Percentiles rank a stretch among this genome's conserved stretches.
Evolutionary conservation across 2,888 invertebrate genomes (phyloP).

Genomic region (Apodemia duryi): DNA sequence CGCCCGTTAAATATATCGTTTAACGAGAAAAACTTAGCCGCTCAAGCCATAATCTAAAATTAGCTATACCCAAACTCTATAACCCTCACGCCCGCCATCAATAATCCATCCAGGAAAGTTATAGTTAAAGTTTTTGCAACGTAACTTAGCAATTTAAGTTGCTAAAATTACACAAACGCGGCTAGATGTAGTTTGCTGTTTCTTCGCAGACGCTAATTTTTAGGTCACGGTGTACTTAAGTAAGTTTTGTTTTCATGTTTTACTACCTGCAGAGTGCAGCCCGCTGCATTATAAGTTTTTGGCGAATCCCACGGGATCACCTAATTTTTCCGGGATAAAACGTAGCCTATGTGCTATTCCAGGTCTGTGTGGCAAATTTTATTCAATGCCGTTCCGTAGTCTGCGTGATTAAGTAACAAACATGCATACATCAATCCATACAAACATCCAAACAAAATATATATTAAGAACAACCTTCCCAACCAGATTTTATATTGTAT

Average conservation of each 20-base stretch:
- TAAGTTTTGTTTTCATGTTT: not conserved
- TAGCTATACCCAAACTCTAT: not conserved
- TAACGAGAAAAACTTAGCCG: conserved; percentile 4
- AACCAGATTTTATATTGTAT: too few species aligned
- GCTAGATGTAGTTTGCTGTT: not conserved
- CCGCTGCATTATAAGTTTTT: too few species aligned
- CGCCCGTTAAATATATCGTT: not conserved
- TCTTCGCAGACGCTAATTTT: not conserved
- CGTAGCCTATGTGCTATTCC: too few species aligned
- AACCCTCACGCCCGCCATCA: conserved; percentile 21
- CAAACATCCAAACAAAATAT: too few species aligned
- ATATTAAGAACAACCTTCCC: too few species aligned
- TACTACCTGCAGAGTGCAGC: too few species aligned
- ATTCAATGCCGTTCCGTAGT: too few species aligned
- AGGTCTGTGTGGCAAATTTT: too few species aligned
- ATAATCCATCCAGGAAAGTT: conserved; percentile 35
- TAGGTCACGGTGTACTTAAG: not conserved
- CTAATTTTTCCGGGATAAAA: too few species aligned
- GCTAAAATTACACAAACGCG: conserved; percentile 46
- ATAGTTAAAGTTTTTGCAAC: conserved; percentile 39
- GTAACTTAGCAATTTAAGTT: conserved; percentile 63
- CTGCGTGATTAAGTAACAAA: too few species aligned
- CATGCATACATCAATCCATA: too few species aligned
- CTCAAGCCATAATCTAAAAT: not conserved
- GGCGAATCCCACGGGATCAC: too few species aligned